Evolutionary conservation across 2,113 vertebrate species (phyloP), one percentile per base, ranked within the genome.

Genomic region (Rhabdomys dilectus): DNA sequence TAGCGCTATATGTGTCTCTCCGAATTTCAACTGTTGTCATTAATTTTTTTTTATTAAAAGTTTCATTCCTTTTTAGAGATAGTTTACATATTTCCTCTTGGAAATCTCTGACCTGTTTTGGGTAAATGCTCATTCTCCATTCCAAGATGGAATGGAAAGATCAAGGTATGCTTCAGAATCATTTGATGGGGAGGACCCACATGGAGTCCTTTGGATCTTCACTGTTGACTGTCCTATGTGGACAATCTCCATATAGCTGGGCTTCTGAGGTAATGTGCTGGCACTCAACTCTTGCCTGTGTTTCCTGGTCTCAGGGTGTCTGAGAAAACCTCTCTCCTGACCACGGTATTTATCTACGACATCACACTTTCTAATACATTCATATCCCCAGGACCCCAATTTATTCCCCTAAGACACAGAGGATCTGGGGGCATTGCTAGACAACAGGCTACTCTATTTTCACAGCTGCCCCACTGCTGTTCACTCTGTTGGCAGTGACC

Each of bases 1-100:
- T 94, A 89, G 88, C 56, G 58, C 93, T 91, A 42, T 45, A 68
- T 7, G 12, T 70, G 88, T 97, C 96, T 92, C 81, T 95, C 94
- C 94, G 80, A 80, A 96, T 89, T 97, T 96, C 84, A 95, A 84
- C 48, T 17, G 51, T 89, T 48, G 31, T 87, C 31, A 15, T 89
- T 91, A 94, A 93, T 78, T 80, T 80, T 60, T 85, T 80, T 89
- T 8, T 39, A 94, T 78, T 88, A 73, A 86, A 91, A 95, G 81
- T 84, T 78, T 51, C 39, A 1, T 89, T 92, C 16, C 62, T 78
- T 95, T 87, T 89, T 48, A 87, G n/a, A 9, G 19, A 75, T 87
- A 21, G 45, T 91, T 93, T 94, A 60, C 82, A 51, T 60, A 34
- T 85, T 95, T 21, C n/a, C 77, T 66, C 85, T 95, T 82, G 73